Evolutionary conservation across 2,113 vertebrate species (phyloP).

Genomic region (Indicator indicator): DNA sequence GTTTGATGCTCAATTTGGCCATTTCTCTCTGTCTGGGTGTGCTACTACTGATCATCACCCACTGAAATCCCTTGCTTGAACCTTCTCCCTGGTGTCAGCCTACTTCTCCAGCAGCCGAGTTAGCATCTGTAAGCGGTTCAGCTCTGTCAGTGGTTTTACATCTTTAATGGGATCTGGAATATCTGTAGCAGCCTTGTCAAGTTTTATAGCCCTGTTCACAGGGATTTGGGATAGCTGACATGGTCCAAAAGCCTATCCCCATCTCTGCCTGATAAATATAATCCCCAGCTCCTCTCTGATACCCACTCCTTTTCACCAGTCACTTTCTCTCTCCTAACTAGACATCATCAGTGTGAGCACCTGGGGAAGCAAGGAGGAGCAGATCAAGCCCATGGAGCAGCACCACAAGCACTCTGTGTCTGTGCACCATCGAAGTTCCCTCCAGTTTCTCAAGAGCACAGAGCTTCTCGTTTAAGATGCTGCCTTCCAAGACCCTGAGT

Average conservation of each 20-base stretch:
- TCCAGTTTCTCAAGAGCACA: neutral
- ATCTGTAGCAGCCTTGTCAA: constrained; percentile 35
- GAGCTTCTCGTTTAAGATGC: neutral
- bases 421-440: rapidly evolving
- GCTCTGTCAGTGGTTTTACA: constrained; percentile 19
- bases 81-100: neutral
- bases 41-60: neutral
- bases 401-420: neutral
- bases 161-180: constrained; percentile 49
- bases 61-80: neutral
- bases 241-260: constrained; percentile 33
- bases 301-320: neutral
- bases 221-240: constrained; percentile 33
- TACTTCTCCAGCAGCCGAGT: neutral
- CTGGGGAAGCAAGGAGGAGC: neutral
- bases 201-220: constrained; percentile 24
- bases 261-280: constrained; percentile 37
- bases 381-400: neutral
- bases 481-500: neutral
- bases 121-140: constrained; percentile 6
- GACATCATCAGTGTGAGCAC: neutral
- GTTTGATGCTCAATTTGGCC: neutral
- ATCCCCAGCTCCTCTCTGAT: constrained; percentile 40
- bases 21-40: neutral
- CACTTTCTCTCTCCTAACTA: neutral